These are phyloP conservation scores for Sternotherus odoratus DNA, from an alignment of 2,797 vertebrate genomes.

Conservation along the genomic window DNA sequence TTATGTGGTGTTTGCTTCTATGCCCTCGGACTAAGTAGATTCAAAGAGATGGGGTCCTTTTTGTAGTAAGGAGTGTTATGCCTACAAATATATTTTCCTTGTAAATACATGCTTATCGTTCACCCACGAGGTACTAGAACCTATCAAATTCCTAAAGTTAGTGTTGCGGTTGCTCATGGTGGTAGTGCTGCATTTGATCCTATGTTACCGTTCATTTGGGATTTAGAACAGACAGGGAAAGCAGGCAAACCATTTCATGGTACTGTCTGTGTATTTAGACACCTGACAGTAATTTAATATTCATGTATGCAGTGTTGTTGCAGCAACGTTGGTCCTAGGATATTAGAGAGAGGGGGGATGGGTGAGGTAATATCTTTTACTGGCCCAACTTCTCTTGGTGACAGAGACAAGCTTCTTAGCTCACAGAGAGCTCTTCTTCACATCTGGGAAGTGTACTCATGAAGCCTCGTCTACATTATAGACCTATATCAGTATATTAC, in stretches of 20 bases:
- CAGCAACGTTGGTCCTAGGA: no score
- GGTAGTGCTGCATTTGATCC: background rate
- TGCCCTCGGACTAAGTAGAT: no score
- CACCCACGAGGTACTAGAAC: background rate
- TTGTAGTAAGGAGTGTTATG: no score
- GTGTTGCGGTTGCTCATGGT: background rate
- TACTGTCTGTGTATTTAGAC: background rate
- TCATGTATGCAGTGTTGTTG: no score
- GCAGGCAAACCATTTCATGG: background rate
- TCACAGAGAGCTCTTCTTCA: background rate
- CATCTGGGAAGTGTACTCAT: background rate
- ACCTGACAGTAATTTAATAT: no score
- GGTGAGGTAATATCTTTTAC: no score
- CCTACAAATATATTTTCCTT: no score
- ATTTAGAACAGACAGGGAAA: background rate
- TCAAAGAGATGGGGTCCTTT: no score
- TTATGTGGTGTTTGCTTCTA: no score
- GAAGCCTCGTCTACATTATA: background rate
- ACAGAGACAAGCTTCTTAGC: no score
- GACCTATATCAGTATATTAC: background rate
- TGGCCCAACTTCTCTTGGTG: no score
- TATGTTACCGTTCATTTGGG: background rate
- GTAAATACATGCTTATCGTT: background rate
- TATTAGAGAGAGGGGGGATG: no score
- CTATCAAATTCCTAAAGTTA: background rate